These are phyloP conservation scores for Hirundo rustica DNA, from an alignment of 2,797 vertebrate genomes.

Conservation along the genomic window DNA sequence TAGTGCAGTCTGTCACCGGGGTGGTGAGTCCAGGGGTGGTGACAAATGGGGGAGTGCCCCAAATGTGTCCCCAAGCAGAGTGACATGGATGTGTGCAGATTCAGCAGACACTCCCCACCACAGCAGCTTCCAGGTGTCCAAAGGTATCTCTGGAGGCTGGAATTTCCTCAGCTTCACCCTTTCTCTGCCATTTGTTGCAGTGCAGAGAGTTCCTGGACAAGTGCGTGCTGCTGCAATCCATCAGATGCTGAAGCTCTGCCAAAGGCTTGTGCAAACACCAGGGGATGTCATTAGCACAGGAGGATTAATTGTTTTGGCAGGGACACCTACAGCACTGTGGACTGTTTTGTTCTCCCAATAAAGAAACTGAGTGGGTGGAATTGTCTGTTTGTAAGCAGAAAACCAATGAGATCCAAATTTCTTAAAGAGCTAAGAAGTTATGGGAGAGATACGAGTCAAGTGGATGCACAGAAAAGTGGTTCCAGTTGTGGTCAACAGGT, in stretches of 20 bases:
- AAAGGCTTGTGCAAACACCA: not conserved
- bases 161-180: not conserved
- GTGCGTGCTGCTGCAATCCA: not conserved
- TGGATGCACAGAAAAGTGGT: not conserved
- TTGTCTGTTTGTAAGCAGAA: not conserved
- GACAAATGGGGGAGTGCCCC: not conserved
- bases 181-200: not conserved
- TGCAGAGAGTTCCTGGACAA: not conserved
- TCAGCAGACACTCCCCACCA: not conserved
- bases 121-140: not conserved
- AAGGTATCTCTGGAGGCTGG: not conserved
- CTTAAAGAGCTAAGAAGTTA: not conserved
- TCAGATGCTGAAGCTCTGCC: not conserved
- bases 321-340: not conserved
- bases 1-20: not conserved
- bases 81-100: rapidly evolving
- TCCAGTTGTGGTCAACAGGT: not conserved
- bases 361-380: not conserved
- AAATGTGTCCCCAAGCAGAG: not conserved
- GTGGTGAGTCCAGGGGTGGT: not conserved
- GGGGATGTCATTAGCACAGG: not conserved
- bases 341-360: not conserved
- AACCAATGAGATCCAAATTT: not conserved
- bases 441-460: not conserved
- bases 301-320: not conserved